Conservation (phyloP, 2,113 vertebrate genomes). For the Sorex araneus region DNA sequence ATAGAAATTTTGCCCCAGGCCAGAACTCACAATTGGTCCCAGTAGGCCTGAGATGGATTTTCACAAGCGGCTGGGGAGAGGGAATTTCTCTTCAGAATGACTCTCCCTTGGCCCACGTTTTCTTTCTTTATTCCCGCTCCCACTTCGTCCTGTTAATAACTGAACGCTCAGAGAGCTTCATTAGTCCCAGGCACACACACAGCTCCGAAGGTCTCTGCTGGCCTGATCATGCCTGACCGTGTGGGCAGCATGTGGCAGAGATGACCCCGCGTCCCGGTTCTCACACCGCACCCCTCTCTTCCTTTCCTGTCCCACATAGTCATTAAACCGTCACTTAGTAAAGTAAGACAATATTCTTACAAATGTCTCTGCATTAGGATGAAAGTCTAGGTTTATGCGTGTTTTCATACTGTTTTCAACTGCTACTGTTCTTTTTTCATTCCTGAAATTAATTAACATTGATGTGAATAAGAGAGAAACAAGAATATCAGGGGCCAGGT, state of each 20-base stretch:
- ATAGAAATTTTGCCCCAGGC: slow-evolving; percentile 79
- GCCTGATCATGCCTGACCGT: slow-evolving; percentile 26
- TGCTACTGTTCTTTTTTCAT: slow-evolving; percentile 34
- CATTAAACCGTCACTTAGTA: neutral
- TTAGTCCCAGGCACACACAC: slow-evolving; percentile 51
- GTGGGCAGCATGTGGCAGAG: neutral
- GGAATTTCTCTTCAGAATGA: slow-evolving; percentile 48
- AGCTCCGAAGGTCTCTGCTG: slow-evolving; percentile 58
- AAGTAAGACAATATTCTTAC: slow-evolving; percentile 26
- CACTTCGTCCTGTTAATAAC: neutral
- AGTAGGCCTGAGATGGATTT: slow-evolving; percentile 78
- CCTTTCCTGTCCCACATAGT: neutral
- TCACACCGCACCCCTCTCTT: neutral
- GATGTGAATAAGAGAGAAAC: neutral
- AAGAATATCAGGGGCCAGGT: too few species aligned
- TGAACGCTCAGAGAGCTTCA: slow-evolving; percentile 67
- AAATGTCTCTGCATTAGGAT: neutral
- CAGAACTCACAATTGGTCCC: slow-evolving; percentile 79
- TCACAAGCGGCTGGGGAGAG: slow-evolving; percentile 79
- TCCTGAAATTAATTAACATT: slow-evolving; percentile 26
- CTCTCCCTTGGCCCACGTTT: slow-evolving; percentile 52
- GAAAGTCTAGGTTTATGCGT: slow-evolving; percentile 37
- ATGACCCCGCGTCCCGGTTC: neutral
- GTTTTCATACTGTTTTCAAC: slow-evolving; percentile 49
- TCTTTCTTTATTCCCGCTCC: slow-evolving; percentile 50